Conservation (phyloP, 2,888 invertebrate genomes). For the Amphipoea lucens region DNA sequence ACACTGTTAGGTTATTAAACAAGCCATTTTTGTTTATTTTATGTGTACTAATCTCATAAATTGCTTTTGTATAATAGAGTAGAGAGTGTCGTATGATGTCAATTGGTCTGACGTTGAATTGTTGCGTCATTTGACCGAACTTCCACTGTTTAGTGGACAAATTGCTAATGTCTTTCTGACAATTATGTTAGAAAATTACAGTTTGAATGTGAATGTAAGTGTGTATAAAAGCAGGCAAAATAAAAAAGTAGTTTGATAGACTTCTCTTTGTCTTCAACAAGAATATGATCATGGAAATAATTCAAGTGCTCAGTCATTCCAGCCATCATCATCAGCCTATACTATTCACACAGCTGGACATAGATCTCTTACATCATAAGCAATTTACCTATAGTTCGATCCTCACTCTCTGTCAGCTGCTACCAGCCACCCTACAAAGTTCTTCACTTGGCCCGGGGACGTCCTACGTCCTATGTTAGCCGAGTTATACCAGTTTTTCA, state of each 20-base stretch:
- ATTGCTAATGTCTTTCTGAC: conserved; percentile 26
- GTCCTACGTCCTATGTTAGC: neutral
- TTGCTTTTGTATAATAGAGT: conserved; percentile 57
- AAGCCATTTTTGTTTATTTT: conserved; percentile 64
- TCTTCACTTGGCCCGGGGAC: neutral
- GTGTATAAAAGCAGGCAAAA: neutral
- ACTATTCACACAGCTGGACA: neutral
- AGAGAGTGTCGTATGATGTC: conserved; percentile 57
- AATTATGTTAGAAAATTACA: conserved; percentile 33
- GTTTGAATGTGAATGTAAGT: conserved; percentile 18
- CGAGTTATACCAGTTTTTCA: neutral
- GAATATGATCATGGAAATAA: neutral
- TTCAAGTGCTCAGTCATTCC: neutral
- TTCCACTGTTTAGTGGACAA: conserved; percentile 22
- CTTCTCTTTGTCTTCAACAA: neutral
- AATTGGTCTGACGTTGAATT: conserved; percentile 34
- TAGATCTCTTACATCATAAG: neutral
- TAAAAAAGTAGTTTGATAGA: neutral
- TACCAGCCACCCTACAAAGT: neutral
- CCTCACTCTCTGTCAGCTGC: neutral
- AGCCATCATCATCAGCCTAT: neutral
- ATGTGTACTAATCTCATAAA: conserved; percentile 58
- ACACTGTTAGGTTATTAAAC: conserved; percentile 54
- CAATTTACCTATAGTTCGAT: neutral
- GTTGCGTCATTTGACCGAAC: conserved; percentile 48